A percentile compares a stretch with the other conserved stretches of the same genome.
These are phyloP conservation scores for Tetramorium parvispinum DNA, from an alignment of 1,140 invertebrate species.

Conservation along the genomic window DNA sequence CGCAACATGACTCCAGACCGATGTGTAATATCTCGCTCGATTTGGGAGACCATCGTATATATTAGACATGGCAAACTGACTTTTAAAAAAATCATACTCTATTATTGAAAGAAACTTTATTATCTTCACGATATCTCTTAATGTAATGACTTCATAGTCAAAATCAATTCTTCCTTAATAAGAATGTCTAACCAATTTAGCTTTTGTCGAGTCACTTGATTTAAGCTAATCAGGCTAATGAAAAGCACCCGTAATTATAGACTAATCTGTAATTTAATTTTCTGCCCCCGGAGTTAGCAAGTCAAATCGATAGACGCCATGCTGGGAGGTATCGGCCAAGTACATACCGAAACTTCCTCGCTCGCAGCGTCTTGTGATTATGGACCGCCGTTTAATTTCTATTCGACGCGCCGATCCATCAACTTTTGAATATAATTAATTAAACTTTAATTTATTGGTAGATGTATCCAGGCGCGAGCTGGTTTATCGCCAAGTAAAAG, in stretches of 20 bases:
- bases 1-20: too few relatives aligned
- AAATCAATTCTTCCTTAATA: background rate
- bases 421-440: conserved; percentile 13
- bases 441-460: background rate
- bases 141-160: background rate
- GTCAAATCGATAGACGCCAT: conserved; percentile 53
- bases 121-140: too few relatives aligned
- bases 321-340: conserved; percentile 8
- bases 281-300: conserved; percentile 4
- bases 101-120: background rate
- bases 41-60: too few relatives aligned
- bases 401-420: background rate
- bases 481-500: background rate
- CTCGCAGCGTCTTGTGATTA: conserved; percentile 22
- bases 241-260: conserved; percentile 21
- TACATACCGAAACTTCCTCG: conserved; percentile 1
- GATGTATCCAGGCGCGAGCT: background rate
- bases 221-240: conserved; percentile 40
- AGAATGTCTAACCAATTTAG: background rate
- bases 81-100: background rate
- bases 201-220: background rate
- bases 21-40: too few relatives aligned
- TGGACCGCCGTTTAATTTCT: background rate
- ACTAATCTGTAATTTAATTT: conserved; percentile 47
- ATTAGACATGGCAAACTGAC: too few relatives aligned